Percentiles rank a stretch among this genome's conserved stretches.
Conservation (phyloP, 2,113 vertebrate genomes). For the Cyphomyrus plagiostoma region DNA sequence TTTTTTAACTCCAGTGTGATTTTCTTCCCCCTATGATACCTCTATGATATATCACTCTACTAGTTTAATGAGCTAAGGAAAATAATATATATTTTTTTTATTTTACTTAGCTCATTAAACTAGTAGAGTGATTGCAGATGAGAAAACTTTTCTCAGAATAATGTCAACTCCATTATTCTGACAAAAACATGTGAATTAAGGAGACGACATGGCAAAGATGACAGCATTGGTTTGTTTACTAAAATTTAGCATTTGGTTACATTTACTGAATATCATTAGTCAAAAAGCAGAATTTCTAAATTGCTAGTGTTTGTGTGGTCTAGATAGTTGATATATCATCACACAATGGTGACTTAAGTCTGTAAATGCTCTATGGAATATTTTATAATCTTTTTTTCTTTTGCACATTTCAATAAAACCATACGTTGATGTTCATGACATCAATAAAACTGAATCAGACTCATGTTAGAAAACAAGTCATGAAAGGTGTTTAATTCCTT, state of each 20-base stretch:
- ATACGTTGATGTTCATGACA: neutral
- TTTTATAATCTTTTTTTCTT: neutral
- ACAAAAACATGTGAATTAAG: neutral
- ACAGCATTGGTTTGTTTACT: slow-evolving; percentile 22
- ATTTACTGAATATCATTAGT: slow-evolving; percentile 35
- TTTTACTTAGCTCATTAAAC: slow-evolving; percentile 23
- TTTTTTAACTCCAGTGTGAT: too few relatives aligned
- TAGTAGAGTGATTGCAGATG: slow-evolving; percentile 36
- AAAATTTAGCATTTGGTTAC: slow-evolving; percentile 46
- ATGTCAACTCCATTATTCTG: neutral
- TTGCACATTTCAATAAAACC: neutral
- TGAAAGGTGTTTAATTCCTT: neutral
- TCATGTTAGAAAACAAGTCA: neutral
- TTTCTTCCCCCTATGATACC: too few relatives aligned
- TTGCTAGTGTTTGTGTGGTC: slow-evolving; percentile 39
- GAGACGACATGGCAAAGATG: neutral
- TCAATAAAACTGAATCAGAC: neutral
- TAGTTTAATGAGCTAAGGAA: too few relatives aligned
- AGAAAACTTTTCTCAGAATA: neutral
- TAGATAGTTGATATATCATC: neutral
- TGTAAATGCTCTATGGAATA: neutral
- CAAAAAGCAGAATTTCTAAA: slow-evolving; percentile 26
- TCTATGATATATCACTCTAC: too few relatives aligned
- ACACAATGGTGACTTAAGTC: neutral
- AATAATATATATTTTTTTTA: neutral